Evolutionary conservation across 2,888 invertebrate species (phyloP).

Genomic region (Sinotaia quadrata): DNA sequence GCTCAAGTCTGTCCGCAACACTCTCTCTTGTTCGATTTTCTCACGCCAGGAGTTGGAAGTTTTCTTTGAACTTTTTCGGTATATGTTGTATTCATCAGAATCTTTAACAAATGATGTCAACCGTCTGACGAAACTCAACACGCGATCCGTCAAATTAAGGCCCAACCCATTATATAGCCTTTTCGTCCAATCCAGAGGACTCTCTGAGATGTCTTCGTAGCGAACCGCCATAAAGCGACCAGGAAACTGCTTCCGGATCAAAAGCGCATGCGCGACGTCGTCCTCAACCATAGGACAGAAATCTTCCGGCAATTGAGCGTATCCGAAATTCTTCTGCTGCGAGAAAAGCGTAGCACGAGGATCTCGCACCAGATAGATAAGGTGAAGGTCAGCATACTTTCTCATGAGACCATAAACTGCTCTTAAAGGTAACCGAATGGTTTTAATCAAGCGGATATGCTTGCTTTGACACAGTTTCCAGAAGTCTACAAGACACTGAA

Average conservation of each 20-base stretch:
- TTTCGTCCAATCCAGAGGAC: constrained; percentile 6
- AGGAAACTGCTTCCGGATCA: constrained; percentile 16
- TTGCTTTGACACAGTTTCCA: constrained; percentile 2
- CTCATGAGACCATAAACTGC: constrained; percentile 10
- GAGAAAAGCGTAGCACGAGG: constrained; percentile 18
- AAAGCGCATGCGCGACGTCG: constrained; percentile 12
- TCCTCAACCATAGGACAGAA: constrained; percentile 17
- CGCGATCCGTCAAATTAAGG: not conserved
- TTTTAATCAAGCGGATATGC: not conserved
- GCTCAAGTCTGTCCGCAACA: not conserved
- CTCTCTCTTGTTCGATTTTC: not conserved
- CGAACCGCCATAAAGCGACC: constrained; percentile 8
- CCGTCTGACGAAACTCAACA: not conserved
- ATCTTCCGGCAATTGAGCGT: not conserved
- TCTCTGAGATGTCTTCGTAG: constrained; percentile 19
- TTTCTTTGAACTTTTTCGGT: constrained; percentile 5
- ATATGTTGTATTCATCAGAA: not conserved
- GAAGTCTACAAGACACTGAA: constrained; percentile 27
- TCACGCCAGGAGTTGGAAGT: constrained; percentile 7
- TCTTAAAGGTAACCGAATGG: constrained; percentile 18
- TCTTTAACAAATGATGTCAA: not conserved
- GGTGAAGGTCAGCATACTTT: constrained; percentile 6
- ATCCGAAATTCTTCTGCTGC: constrained; percentile 10
- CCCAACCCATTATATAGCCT: constrained; percentile 7
- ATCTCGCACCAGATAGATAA: constrained; percentile 24